phyloP scores from a whole-genome alignment of 2,113 vertebrate genomes.

The Crotalus tigris region DNA sequence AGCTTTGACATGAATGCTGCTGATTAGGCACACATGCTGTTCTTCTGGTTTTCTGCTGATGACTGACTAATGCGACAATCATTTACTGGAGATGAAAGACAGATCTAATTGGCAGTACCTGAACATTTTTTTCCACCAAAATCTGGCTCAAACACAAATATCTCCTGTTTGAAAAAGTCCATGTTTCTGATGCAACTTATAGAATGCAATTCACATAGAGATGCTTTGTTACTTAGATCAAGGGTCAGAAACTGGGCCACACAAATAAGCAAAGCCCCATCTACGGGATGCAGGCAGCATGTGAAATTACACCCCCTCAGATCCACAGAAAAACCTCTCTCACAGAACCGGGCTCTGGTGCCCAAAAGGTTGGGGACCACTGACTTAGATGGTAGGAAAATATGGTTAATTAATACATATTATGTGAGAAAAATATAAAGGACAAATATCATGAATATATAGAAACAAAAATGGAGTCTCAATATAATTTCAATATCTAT shows the following conservation, averaged over 20 bases:
- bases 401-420: background rate
- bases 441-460: background rate
- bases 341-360: too few species aligned
- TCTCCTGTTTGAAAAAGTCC: conserved; percentile 25
- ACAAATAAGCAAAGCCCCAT: too few species aligned
- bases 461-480: background rate
- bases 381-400: background rate
- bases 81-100: conserved; percentile 47
- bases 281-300: too few species aligned
- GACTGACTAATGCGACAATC: conserved; percentile 29
- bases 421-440: background rate
- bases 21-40: conserved; percentile 23
- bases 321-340: too few species aligned
- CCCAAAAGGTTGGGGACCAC: too few species aligned
- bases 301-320: too few species aligned
- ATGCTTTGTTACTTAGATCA: background rate
- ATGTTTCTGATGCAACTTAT: background rate
- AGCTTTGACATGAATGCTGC: conserved; percentile 3
- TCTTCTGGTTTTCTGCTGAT: background rate
- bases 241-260: too few species aligned
- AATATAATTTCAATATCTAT: background rate
- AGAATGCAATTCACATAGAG: background rate
- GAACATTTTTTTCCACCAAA: background rate
- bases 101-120: conserved; percentile 4
- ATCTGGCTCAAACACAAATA: conserved; percentile 30